phyloP scores from a whole-genome alignment of 2,888 invertebrate species.

The Drosophila kambysellisi region DNA sequence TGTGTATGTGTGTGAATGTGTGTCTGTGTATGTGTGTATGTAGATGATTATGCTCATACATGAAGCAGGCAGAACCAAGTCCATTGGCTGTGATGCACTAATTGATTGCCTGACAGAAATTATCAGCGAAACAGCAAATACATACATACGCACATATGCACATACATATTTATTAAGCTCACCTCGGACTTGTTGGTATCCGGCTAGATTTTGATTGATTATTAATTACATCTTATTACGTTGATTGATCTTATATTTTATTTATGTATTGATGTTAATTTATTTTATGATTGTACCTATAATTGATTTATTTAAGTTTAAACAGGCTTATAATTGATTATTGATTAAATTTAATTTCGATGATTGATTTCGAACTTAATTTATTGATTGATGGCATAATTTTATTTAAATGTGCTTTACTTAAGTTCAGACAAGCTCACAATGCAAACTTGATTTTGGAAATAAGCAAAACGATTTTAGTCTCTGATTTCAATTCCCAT shows the following conservation, averaged over 20 bases:
- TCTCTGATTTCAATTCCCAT: not conserved
- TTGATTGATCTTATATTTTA: slow-evolving; percentile 43
- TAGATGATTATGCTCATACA: slow-evolving; percentile 4
- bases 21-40: not conserved
- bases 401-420: slow-evolving; percentile 42
- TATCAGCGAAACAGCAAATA: slow-evolving; percentile 5
- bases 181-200: slow-evolving; percentile 12
- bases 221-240: slow-evolving; percentile 61
- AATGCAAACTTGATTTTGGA: not conserved
- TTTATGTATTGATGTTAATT: slow-evolving; percentile 46
- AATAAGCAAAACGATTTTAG: not conserved
- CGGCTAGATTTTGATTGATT: slow-evolving; percentile 73
- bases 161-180: not conserved
- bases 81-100: slow-evolving; percentile 26
- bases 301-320: slow-evolving; percentile 30
- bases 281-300: slow-evolving; percentile 38
- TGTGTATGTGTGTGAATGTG: not conserved
- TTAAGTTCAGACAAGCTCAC: slow-evolving; percentile 3
- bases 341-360: slow-evolving; percentile 47
- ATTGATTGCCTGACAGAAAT: slow-evolving; percentile 53
- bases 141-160: not conserved
- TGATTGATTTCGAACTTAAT: slow-evolving; percentile 43
- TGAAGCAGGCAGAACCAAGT: not conserved
- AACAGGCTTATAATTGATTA: slow-evolving; percentile 66
- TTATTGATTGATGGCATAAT: slow-evolving; percentile 46